Percentiles rank a stretch among this genome's conserved stretches.
Conservation (phyloP, 2,888 invertebrate species). For the Netelia fuscicornis region DNA sequence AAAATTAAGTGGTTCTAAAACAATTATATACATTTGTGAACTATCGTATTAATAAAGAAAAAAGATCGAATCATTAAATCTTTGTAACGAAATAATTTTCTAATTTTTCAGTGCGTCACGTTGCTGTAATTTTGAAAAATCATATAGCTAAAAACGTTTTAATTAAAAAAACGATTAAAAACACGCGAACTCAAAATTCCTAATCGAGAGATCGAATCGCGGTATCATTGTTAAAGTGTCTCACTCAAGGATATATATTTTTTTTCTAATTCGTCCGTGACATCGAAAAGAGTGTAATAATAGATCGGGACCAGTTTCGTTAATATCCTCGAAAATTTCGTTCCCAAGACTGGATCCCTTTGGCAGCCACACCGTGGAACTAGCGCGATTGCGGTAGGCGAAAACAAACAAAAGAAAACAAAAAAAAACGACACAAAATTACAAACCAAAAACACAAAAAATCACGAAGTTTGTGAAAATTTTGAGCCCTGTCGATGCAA, state of each 20-base stretch:
- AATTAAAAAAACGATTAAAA: no score
- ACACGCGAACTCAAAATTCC: no score
- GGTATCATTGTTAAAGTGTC: background rate
- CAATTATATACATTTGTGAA: no score
- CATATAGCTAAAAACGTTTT: no score
- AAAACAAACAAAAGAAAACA: constrained; percentile 25
- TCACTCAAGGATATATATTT: background rate
- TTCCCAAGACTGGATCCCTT: constrained; percentile 66
- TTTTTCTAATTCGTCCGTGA: background rate
- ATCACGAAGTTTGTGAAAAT: background rate
- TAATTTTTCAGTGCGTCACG: no score
- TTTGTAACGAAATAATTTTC: no score
- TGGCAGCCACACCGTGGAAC: constrained; percentile 68
- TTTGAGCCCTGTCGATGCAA: no score
- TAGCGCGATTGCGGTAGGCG: constrained; percentile 68
- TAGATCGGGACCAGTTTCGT: constrained; percentile 6
- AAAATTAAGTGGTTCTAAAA: no score
- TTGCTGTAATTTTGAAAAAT: no score
- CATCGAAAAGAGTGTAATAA: background rate
- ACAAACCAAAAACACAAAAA: background rate
- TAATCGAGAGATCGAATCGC: no score
- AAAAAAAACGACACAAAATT: background rate
- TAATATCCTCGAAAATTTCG: constrained; percentile 49
- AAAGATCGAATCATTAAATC: no score
- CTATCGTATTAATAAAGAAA: no score